Conservation (phyloP, 2,113 vertebrate species). For the Pterocles orientalis region DNA sequence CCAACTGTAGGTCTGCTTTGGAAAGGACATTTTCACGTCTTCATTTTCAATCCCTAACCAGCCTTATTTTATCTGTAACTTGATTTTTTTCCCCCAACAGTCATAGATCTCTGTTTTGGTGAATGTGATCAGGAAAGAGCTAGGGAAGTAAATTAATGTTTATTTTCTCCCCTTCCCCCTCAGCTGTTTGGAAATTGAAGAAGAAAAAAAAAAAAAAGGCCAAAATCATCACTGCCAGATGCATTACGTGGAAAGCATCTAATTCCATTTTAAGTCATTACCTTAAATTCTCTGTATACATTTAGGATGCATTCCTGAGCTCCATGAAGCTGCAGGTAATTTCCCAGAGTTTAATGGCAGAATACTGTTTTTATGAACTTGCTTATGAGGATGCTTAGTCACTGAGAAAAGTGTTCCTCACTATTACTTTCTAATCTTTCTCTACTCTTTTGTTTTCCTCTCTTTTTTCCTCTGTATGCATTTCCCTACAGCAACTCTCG, state of each 20-base stretch:
- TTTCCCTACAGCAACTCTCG: not conserved
- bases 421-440: not conserved
- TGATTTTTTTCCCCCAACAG: not conserved
- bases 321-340: not conserved
- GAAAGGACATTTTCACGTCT: not conserved
- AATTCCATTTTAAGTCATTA: not conserved
- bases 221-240: not conserved
- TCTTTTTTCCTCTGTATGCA: not conserved
- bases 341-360: not conserved
- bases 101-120: not conserved
- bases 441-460: not conserved
- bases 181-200: not conserved
- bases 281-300: not conserved
- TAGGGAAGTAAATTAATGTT: not conserved
- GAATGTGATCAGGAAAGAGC: not conserved
- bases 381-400: not conserved
- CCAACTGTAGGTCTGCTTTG: not conserved
- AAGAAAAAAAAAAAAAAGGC: not conserved
- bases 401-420: not conserved
- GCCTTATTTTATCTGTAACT: not conserved
- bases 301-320: not conserved
- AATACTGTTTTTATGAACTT: not conserved
- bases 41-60: not conserved
- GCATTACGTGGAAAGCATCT: not conserved
- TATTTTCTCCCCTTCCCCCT: rapidly evolving